Evolutionary conservation across 2,888 invertebrate species (phyloP).

Genomic region (Eulithis prunata): DNA sequence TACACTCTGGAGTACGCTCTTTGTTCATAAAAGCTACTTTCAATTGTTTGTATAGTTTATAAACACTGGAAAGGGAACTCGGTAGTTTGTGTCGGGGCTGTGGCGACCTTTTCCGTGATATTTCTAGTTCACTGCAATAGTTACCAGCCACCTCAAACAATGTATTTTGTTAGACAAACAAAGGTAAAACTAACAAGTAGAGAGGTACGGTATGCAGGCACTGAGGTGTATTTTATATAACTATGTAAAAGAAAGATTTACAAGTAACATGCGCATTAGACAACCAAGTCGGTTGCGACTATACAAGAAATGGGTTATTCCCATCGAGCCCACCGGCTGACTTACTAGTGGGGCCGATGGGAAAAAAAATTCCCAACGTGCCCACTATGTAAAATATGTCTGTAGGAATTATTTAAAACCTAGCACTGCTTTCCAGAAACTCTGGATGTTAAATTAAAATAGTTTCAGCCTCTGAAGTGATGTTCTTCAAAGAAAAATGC

Average conservation of each 20-base stretch:
- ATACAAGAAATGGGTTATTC: no score
- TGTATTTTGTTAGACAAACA: conserved; percentile 27
- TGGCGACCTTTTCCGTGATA: conserved; percentile 41
- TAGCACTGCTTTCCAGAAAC: conserved; percentile 1
- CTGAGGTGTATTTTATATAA: not conserved
- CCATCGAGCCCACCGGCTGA: no score
- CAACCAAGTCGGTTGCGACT: no score
- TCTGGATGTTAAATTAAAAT: conserved; percentile 8
- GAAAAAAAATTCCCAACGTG: no score
- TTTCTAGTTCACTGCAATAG: conserved; percentile 39
- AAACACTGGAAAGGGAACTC: conserved; percentile 38
- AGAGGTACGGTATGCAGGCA: no score
- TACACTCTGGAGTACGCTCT: conserved; percentile 7
- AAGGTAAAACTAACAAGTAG: conserved; percentile 9
- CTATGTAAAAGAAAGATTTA: not conserved
- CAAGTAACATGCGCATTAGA: no score
- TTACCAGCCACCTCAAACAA: conserved; percentile 34
- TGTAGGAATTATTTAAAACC: not conserved
- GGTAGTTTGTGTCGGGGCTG: conserved; percentile 35
- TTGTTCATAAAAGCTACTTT: conserved; percentile 28
- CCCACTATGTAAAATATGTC: no score
- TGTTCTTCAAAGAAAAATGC: conserved; percentile 11
- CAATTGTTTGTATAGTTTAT: conserved; percentile 33
- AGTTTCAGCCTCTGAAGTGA: conserved; percentile 4
- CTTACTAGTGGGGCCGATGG: no score